These are phyloP conservation scores for Capreolus pygargus DNA, from an alignment of 2,113 vertebrate genomes.

Conservation along the genomic window DNA sequence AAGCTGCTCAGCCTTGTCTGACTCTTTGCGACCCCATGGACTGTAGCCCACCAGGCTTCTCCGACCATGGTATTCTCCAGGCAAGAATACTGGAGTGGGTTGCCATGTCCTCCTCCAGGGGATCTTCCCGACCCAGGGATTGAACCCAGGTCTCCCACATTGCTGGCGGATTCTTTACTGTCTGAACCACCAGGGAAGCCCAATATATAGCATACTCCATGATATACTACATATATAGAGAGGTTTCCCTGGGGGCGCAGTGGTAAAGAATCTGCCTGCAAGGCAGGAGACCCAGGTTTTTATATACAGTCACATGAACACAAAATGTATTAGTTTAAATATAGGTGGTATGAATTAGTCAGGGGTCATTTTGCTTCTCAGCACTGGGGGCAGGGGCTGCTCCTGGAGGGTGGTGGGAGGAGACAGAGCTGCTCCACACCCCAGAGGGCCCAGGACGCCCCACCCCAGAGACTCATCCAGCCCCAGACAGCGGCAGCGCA, in stretches of 20 bases:
- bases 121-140: background rate
- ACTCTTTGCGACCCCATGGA: background rate
- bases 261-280: background rate
- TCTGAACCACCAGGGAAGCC: background rate
- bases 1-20: background rate
- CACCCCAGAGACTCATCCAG: background rate
- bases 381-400: accelerated
- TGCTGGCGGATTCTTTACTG: background rate
- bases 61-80: background rate
- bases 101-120: background rate
- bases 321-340: background rate
- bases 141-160: background rate
- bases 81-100: background rate
- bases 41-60: background rate
- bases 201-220: accelerated
- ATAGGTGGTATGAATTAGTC: background rate
- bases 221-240: background rate
- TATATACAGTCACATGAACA: background rate
- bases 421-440: no score
- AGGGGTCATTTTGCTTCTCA: background rate
- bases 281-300: background rate
- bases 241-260: background rate
- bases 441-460: background rate
- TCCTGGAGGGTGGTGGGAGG: background rate
- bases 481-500: background rate